Evolutionary conservation across 1,140 invertebrate species (phyloP).

Genomic region (Drosophila burlai): DNA sequence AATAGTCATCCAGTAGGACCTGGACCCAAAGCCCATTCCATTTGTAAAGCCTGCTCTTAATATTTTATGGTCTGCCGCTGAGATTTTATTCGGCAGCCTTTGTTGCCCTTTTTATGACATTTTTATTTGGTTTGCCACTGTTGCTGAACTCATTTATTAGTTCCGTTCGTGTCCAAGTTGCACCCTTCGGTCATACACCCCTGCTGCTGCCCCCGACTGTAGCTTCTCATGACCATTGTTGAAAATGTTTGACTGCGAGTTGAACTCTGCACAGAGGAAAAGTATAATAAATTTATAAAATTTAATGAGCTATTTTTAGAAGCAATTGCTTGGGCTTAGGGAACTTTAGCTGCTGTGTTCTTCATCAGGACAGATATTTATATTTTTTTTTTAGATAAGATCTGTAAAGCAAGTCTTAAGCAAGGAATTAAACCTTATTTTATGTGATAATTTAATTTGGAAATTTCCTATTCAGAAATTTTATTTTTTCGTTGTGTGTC

Average conservation of each 20-base stretch:
- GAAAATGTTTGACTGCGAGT: slow-evolving; percentile 74
- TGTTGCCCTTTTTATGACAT: slow-evolving; percentile 31
- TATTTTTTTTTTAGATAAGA: not conserved
- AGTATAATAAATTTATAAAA: not conserved
- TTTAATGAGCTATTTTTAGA: not conserved
- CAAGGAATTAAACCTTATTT: too few species aligned
- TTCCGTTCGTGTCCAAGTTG: slow-evolving; percentile 54
- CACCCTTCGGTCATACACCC: slow-evolving; percentile 1
- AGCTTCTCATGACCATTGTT: slow-evolving; percentile 53
- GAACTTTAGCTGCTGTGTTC: too few species aligned
- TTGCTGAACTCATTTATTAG: slow-evolving; percentile 80
- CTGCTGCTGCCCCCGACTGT: not conserved
- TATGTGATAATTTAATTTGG: not conserved
- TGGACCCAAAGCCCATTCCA: slow-evolving; percentile 11
- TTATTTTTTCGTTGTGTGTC: slow-evolving; percentile 19
- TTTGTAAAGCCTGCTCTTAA: slow-evolving; percentile 62
- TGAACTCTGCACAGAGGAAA: slow-evolving; percentile 35
- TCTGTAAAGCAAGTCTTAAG: accelerated
- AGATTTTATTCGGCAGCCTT: slow-evolving; percentile 54
- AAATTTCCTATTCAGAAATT: not conserved
- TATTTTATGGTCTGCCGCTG: slow-evolving; percentile 67
- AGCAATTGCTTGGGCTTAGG: too few species aligned
- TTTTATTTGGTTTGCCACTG: slow-evolving; percentile 72
- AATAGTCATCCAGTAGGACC: slow-evolving; percentile 37
- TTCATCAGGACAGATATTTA: too few species aligned